Evolutionary conservation across 2,113 vertebrate species (phyloP).

Genomic region (Notothenia coriiceps): DNA sequence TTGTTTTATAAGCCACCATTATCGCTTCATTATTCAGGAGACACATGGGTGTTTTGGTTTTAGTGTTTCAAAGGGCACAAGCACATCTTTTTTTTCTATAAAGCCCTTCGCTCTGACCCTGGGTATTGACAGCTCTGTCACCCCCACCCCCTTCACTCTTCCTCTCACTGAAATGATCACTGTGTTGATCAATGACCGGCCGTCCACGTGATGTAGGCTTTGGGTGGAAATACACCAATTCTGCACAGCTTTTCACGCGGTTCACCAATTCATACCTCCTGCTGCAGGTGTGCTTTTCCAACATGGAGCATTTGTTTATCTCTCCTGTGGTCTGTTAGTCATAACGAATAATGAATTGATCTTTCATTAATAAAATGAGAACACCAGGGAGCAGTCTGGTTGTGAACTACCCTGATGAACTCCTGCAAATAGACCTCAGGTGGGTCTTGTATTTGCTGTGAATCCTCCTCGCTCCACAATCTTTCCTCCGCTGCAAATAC

Average conservation of each 20-base stretch:
- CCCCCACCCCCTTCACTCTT: constrained; percentile 4
- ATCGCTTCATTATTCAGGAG: constrained; percentile 19
- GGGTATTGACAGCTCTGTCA: constrained; percentile 49
- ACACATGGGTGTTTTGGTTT: constrained; percentile 18
- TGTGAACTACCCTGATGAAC: constrained; percentile 39
- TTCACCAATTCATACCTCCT: constrained; percentile 28
- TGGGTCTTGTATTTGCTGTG: constrained; percentile 12
- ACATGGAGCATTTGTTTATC: constrained; percentile 48
- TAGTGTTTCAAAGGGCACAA: constrained; percentile 6
- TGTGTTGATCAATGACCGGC: constrained; percentile 67
- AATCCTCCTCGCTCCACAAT: background rate
- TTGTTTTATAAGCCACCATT: constrained; percentile 38
- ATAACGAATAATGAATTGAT: constrained; percentile 69
- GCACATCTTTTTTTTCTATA: constrained; percentile 17
- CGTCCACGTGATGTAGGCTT: constrained; percentile 61
- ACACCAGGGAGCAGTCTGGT: constrained; percentile 55
- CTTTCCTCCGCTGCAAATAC: constrained; percentile 12
- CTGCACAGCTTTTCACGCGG: constrained; percentile 33
- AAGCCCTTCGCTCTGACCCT: constrained; percentile 10
- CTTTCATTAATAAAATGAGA: constrained; percentile 65
- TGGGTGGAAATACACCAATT: constrained; percentile 51
- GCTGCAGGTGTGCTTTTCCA: constrained; percentile 65
- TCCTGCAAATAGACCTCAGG: constrained; percentile 40
- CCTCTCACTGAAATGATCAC: constrained; percentile 44
- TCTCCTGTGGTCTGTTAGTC: constrained; percentile 45